These are phyloP conservation scores for Onchidella celtica DNA, from an alignment of 2,888 invertebrate genomes.

Conservation along the genomic window DNA sequence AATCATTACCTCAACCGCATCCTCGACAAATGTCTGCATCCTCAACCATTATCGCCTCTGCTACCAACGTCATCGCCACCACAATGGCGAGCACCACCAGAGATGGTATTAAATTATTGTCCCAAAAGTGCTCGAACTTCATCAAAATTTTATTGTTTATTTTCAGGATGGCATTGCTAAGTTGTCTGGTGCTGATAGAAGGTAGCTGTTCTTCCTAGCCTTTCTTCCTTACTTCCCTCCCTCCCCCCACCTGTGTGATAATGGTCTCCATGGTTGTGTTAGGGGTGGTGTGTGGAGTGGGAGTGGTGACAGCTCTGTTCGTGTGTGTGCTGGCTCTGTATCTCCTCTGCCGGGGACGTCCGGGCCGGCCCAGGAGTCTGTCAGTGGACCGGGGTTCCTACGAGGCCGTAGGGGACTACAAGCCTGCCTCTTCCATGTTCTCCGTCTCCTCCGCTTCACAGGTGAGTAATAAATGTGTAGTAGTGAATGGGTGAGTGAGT, in stretches of 20 bases:
- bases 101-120: too few species aligned
- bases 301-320: background rate
- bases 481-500: background rate
- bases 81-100: background rate
- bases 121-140: too few species aligned
- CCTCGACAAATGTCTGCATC: too few species aligned
- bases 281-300: conserved; percentile 30
- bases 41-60: background rate
- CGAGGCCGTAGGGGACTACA: conserved; percentile 73
- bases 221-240: too few species aligned
- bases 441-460: conserved; percentile 66
- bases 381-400: conserved; percentile 58
- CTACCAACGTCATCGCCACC: background rate
- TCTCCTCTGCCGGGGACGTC: conserved; percentile 13
- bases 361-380: background rate
- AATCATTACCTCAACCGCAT: too few species aligned
- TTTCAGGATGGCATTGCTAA: too few species aligned
- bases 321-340: conserved; percentile 20
- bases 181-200: too few species aligned
- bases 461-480: conserved; percentile 53
- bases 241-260: too few species aligned
- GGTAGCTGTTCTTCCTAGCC: too few species aligned
- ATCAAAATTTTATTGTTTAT: too few species aligned
- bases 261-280: conserved; percentile 30
- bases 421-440: conserved; percentile 65